Base-by-base conservation (phyloP, 2,797 vertebrate species). In the Rhynchotus rufescens region DNA sequence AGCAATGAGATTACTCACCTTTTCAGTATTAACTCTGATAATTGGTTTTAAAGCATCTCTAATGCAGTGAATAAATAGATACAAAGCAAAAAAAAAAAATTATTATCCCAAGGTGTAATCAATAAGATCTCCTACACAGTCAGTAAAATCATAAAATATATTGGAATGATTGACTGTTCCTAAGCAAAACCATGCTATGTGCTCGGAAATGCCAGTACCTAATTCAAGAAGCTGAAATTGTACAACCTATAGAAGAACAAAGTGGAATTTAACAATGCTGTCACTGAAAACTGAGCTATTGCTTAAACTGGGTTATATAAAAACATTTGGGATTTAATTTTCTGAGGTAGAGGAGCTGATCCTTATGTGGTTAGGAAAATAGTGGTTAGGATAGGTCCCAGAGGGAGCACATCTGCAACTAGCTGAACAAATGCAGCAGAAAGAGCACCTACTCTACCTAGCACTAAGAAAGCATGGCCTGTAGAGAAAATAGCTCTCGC, bases 1-100 rank as follows among this genome's bases (percentile, higher is more conserved):
- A 96, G 81, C 75, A 78, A 83, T 60, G 59, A 38, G 69, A 93
- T 77, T 84, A 81, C 78, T 96, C 89, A 86, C 67, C 86, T 93
- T 96, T 90, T 78, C 79, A 52, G 52, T 94, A 94, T 96, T 90
- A 97, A 68, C 88, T 86, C 68, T 84, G 62, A 67, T 88, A 93
- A 96, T 83, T 94, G 62, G 57, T 47, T 57, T 87, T 92, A 95
- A 88, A 94, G 16, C 45, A 90, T 85, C 71, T 81, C 59, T 82
- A 90, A 91, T 80, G 42, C 47, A 52, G 25, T 42, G 81, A 95
- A 94, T 75, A 94, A 95, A 96, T 25, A 94, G 78, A 86, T 84
- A 83, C 26, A 85, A 65, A 87, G 56, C 15, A 83, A 93, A 94
- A 95, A 84, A 95, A 84, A 42, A 78, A 47, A 94, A 92, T 36